Evolutionary conservation across 2,113 vertebrate genomes (phyloP), one percentile per base, ranked within the genome.

Genomic region (Lanius ludovicianus): DNA sequence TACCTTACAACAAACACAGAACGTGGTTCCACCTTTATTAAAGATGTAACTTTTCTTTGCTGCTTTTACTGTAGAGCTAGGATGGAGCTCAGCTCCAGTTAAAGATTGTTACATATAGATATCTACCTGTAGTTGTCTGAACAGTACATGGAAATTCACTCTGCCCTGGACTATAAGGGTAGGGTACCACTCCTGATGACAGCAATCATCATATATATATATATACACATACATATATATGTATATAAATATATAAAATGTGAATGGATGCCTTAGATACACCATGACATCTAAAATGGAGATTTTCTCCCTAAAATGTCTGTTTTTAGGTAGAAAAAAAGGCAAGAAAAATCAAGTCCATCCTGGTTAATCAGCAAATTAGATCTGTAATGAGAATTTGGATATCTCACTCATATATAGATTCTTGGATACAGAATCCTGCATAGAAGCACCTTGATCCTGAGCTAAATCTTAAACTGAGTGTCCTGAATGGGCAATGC

Each of bases 331-430:
- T 2, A 15, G 11, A 5, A 18, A 30, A 15, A 60, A 27, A 12
- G 1, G 13, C 2, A 0, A 2, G 10, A 31, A 31, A 44, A 55
- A 47, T 15, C 9, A 39, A 47, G 8, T 46, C 20, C 14, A 31
- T 30, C 6, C 24, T 62, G 5, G 15, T 82, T 89, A 65, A 64
- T 37, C 31, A 67, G 13, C 12, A 76, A 56, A 46, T 5, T 57
- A 44, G 15, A 31, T 15, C 24, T 65, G 5, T 56, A 65, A 49
- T 16, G 12, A 7, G 28, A 89, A 76, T n/a, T 73, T 24, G 30
- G 16, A n/a, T 3, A 71, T 56, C 25, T 53, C 47, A 14, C 1
- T 85, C 16, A 10, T 52, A 23, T 18, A 9, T 49, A 41, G 17
- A 62, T 3, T 12, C 3, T 5, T 67, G 2, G 33, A 8, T 37